Base-by-base conservation (phyloP, 2,113 vertebrate genomes). In the Danionella cerebrum region DNA sequence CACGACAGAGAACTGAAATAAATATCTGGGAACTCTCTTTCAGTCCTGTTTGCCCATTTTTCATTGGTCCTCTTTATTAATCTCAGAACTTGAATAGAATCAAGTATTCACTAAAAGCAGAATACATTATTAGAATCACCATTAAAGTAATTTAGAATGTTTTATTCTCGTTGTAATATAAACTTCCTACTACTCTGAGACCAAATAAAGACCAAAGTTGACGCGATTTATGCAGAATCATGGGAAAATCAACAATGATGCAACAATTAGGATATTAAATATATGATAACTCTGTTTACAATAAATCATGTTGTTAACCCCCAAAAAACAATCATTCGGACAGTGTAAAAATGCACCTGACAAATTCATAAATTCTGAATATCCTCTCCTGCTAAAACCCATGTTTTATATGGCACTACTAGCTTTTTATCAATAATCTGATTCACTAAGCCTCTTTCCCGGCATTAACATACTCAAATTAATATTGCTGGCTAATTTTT, bases 1-100 rank as follows among this genome's bases (percentile, higher is more conserved):
- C 64, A 76, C 44, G 66, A 82, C 79, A 72, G 64, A 70, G 68
- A 76, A 75, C 76, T n/a, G n/a, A 50, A 78, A 19, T 5, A 45
- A 53, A 25, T 16, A 25, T 59, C 42, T 33, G 29, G 9, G 29
- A 12, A 3, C 53, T n/a, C 35, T 53, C 39, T 48, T 39, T 25
- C 39, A 33, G n/a, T 67, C 12, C 14, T n/a, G 11, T 10, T 38
- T 41, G 22, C 33, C 35, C 3, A 22, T 29, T 47, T 67, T 33
- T 59, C 10, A 57, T 36, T 12, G 31, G 33, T 70, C 42, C 51
- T 47, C 38, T 55, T 55, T 47, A 41, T 45, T 6, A 33, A 67
- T 45, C 25, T n/a, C n/a, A n/a, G n/a, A n/a, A n/a, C n/a, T n/a
- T n/a, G n/a, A n/a, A n/a, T n/a, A n/a, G n/a, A n/a, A n/a, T n/a